These are phyloP conservation scores for Griposia aprilina DNA, from an alignment of 2,888 invertebrate genomes.

Conservation along the genomic window DNA sequence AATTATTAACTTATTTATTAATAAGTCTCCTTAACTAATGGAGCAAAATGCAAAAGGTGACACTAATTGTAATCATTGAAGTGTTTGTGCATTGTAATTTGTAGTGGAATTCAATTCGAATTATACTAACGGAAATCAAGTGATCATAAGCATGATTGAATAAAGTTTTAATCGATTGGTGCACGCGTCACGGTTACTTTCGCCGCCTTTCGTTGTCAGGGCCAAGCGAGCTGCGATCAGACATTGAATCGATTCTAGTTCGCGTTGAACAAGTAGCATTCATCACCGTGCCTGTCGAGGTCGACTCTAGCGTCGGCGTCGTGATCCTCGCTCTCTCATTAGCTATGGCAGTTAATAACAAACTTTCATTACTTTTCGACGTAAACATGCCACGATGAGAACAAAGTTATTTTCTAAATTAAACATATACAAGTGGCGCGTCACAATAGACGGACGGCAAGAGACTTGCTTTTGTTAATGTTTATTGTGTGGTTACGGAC, in stretches of 20 bases:
- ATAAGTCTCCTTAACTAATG: constrained; percentile 13
- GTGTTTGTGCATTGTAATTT: constrained; percentile 7
- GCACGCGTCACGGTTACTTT: constrained; percentile 84
- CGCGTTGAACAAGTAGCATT: constrained; percentile 73
- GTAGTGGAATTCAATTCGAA: constrained; percentile 41
- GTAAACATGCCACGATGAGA: constrained; percentile 67
- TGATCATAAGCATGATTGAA: constrained; percentile 67
- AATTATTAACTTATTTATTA: constrained; percentile 28
- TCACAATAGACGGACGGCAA: constrained; percentile 73
- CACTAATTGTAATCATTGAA: constrained; percentile 13
- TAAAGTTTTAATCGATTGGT: constrained; percentile 75
- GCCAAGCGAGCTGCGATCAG: constrained; percentile 74
- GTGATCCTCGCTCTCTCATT: constrained; percentile 67
- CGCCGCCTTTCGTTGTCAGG: constrained; percentile 87
- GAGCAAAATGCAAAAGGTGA: neutral
- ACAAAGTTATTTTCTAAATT: constrained; percentile 71
- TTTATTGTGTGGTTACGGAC: constrained; percentile 72
- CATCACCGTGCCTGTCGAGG: constrained; percentile 78
- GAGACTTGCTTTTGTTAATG: constrained; percentile 77
- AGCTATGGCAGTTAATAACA: constrained; percentile 67
- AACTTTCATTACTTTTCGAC: constrained; percentile 72
- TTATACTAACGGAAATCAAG: constrained; percentile 55
- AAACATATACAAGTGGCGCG: constrained; percentile 69
- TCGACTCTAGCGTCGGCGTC: constrained; percentile 64
- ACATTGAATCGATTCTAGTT: constrained; percentile 75